phyloP scores from a whole-genome alignment of 1,140 invertebrate species.

The Prorops nasuta region DNA sequence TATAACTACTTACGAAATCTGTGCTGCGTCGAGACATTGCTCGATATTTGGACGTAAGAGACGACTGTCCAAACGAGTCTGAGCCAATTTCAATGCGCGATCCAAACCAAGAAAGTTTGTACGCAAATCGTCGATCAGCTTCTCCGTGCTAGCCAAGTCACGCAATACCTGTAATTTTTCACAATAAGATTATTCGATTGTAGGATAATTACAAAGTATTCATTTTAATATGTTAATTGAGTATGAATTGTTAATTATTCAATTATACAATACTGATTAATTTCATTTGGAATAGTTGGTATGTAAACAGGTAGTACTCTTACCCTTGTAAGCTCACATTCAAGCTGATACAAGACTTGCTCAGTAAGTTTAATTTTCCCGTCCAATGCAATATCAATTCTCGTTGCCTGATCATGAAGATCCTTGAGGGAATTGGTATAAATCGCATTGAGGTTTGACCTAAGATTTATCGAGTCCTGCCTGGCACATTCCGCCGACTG shows the following conservation, averaged over 20 bases:
- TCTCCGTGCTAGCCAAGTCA: slow-evolving; percentile 70
- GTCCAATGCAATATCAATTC: slow-evolving; percentile 66
- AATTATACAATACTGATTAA: slow-evolving; percentile 49
- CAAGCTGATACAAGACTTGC: slow-evolving; percentile 64
- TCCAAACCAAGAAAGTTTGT: slow-evolving; percentile 66
- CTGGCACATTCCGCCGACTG: slow-evolving; percentile 63
- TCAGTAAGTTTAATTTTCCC: slow-evolving; percentile 67
- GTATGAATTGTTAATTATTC: not conserved
- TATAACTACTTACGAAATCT: slow-evolving; percentile 57
- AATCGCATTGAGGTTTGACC: slow-evolving; percentile 64
- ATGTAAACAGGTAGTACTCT: too few species aligned
- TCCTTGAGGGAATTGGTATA: slow-evolving; percentile 66
- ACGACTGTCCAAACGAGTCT: slow-evolving; percentile 73
- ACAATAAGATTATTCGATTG: slow-evolving; percentile 13
- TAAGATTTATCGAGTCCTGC: slow-evolving; percentile 63
- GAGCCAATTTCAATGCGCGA: slow-evolving; percentile 72
- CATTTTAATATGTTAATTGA: not conserved
- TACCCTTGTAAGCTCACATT: too few species aligned
- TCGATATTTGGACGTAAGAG: slow-evolving; percentile 66
- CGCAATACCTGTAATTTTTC: slow-evolving; percentile 58
- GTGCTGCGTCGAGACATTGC: slow-evolving; percentile 68
- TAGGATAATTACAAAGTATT: not conserved
- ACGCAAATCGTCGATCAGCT: slow-evolving; percentile 63
- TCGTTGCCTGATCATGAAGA: slow-evolving; percentile 70
- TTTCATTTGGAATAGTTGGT: too few species aligned